Base-by-base conservation (phyloP, 2,113 vertebrate species). In the Axis porcinus region DNA sequence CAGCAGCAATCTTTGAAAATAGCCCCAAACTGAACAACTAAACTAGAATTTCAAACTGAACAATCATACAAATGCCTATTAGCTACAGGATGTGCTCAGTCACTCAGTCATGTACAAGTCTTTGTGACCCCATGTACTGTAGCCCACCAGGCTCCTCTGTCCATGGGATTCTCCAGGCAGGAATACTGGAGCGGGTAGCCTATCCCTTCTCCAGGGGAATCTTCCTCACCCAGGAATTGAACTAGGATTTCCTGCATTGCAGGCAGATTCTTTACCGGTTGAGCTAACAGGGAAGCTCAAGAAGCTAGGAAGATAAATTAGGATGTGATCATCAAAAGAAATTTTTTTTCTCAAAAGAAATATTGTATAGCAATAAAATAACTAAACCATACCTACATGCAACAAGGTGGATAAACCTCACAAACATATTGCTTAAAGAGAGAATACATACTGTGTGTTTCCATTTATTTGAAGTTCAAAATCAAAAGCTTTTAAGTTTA, bases 41-140 rank as follows among this genome's bases (percentile, higher is more conserved):
- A 91, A 96, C 70, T 87, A 6, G 82, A 87, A 94, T 91, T 87
- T 87, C 70, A 96, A 91, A 91, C 58, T 45, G 45, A 74, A 76
- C 14, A 47, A 2, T 33, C 13, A 83, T 70, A 70, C 23, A 23
- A 87, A 91, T 86, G 60, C 14, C 70, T 17, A 76, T 83, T 36
- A 83, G 88, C 54, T 74, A 50, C 11, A 64, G 7, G 27, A 19
- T 2, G 19, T 40, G n/a, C n/a, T 40, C 40, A 70, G n/a, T 70
- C 19, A 2, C n/a, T 40, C 67, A 40, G 67, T 70, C n/a, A 70
- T 40, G 67, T 70, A n/a, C 36, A 70, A 70, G 67, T 23, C n/a
- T 70, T 70, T 70, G n/a, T 40, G n/a, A 70, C 19, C 10, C 19
- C 67, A 40, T 23, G n/a, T n/a, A 40, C n/a, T 70, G 19, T 70